Evolutionary conservation across 2,797 vertebrate genomes (phyloP), one percentile per base, ranked within the genome.

Genomic region (Myotis vivesi): DNA sequence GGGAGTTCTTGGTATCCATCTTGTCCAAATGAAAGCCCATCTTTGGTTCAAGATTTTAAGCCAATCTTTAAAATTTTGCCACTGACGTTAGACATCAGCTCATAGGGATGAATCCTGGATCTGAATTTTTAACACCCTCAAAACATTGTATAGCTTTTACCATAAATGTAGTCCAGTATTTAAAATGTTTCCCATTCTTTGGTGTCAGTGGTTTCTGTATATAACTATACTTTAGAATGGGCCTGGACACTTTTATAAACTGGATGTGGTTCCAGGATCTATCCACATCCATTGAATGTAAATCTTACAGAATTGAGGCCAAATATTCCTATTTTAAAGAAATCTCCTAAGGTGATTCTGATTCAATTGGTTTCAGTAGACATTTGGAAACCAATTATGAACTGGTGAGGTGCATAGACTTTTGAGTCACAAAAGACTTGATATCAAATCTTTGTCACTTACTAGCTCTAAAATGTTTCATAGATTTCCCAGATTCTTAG

Each of bases 351-450:
- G 28, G 10, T 68, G 28, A 53, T 80, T 84, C 76, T 92, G 64
- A 59, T 84, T 55, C 1, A 53, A 15, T 41, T 76, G 13, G 17
- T 36, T 33, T 59, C 41, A 92, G 66, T 72, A 22, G 28, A 68
- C 87, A 59, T 53, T 77, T 72, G 30, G 28, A 92, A 84, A 77
- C 17, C 2, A 25, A 53, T 69, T 57, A 44, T 94, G 16, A 83
- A 66, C 64, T 76, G 23, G 23, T 62, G 28, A 69, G 16, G 15
- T 3, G 53, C 11, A 25, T n/a, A 2, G 77, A 72, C 49, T 77
- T 95, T 85, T 71, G 38, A 62, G 16, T 62, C 44, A 95, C n/a
- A 76, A 57, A 91, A 87, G 33, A 76, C 17, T 41, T 88, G n/a
- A 7, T 72, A 76, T 59, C 55, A 94, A 41, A 77, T 62, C n/a